Evolutionary conservation across 30 jellyfish, hydroid and myxozoan genomes (phyloP).

Genomic region (Aurelia sp.): DNA sequence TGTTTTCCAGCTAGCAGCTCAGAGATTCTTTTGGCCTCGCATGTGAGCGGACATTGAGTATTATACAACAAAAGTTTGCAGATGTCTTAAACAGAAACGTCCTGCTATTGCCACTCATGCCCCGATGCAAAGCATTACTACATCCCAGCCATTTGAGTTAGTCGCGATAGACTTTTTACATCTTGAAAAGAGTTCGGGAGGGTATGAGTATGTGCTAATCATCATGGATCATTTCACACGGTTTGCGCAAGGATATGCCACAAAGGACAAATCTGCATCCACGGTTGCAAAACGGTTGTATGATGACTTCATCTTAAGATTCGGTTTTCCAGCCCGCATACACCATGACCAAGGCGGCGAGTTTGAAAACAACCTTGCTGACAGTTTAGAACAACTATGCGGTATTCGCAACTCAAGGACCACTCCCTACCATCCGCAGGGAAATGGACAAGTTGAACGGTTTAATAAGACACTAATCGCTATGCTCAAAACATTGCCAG

Average conservation of each 20-base stretch:
- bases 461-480: slow-evolving; percentile 32
- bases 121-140: slow-evolving; percentile 24
- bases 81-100: slow-evolving; percentile 32
- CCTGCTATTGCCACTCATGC: slow-evolving; percentile 16
- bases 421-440: slow-evolving; percentile 61
- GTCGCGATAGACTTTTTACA: slow-evolving; percentile 21
- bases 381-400: slow-evolving; percentile 2
- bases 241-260: slow-evolving; percentile 53
- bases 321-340: slow-evolving; percentile 55
- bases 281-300: slow-evolving; percentile 39
- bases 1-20: background rate
- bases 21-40: slow-evolving; percentile 30
- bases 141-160: slow-evolving; percentile 32
- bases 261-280: slow-evolving; percentile 37
- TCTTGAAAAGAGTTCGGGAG: slow-evolving; percentile 48
- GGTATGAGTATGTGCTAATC: slow-evolving; percentile 54
- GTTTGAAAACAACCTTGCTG: slow-evolving; percentile 37
- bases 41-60: slow-evolving; percentile 18
- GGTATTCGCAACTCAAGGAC: slow-evolving; percentile 48
- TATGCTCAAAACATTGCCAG: slow-evolving; percentile 48
- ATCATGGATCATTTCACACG: slow-evolving; percentile 60
- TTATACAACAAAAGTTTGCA: slow-evolving; percentile 23
- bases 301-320: slow-evolving; percentile 41
- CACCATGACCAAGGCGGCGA: slow-evolving; percentile 69
- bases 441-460: slow-evolving; percentile 65